phyloP scores from a whole-genome alignment of 2,113 vertebrate species.

The Promerops cafer region DNA sequence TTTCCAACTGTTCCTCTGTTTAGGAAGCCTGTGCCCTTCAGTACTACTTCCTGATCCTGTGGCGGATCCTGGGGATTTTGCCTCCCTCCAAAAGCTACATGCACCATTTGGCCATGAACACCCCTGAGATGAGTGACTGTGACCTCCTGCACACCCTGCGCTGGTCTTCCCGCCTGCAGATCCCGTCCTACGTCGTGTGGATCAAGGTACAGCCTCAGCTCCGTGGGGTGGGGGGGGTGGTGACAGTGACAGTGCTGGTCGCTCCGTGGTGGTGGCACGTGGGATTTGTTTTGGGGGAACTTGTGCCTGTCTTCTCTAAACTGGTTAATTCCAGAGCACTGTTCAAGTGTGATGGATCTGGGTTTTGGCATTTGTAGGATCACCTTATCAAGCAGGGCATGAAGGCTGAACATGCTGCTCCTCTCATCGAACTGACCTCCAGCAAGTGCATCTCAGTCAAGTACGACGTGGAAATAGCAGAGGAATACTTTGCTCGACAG shows the following conservation, averaged over 20 bases:
- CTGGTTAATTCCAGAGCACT: background rate
- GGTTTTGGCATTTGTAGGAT: constrained; percentile 72
- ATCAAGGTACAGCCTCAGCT: constrained; percentile 80
- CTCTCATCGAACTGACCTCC: constrained; percentile 81
- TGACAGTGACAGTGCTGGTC: background rate
- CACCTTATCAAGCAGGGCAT: constrained; percentile 92
- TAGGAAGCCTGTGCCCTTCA: constrained; percentile 98
- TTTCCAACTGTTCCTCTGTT: background rate
- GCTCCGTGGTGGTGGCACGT: accelerated
- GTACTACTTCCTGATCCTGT: constrained; percentile 94
- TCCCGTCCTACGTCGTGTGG: constrained; percentile 87
- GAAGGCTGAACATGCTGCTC: constrained; percentile 88
- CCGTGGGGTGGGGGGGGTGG: accelerated
- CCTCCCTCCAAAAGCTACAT: constrained; percentile 91
- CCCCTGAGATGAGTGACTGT: constrained; percentile 86
- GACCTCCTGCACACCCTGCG: constrained; percentile 93
- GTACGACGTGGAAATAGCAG: constrained; percentile 92
- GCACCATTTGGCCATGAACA: constrained; percentile 85
- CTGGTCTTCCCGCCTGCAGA: constrained; percentile 92
- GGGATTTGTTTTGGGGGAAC: background rate
- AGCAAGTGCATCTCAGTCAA: constrained; percentile 89
- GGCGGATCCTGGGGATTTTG: constrained; percentile 91
- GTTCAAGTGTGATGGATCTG: background rate
- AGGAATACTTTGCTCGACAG: constrained; percentile 97
- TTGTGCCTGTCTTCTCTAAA: background rate